Conservation (phyloP, 35 echinoderm and acorn worm genomes). For the Ophiothrix spiculata region DNA sequence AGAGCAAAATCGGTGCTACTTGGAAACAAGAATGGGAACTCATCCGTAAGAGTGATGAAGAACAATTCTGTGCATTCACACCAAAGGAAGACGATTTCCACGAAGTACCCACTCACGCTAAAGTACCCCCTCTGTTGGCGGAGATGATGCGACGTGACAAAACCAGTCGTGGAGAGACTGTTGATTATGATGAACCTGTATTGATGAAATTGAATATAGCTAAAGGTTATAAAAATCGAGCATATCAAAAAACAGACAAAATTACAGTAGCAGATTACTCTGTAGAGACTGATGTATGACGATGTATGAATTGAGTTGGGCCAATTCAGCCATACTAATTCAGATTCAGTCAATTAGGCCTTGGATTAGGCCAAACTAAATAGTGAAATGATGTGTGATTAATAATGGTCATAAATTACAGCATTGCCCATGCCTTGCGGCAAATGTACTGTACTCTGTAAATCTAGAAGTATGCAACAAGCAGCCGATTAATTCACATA, state of each 20-base stretch:
- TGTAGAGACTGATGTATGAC: not conserved
- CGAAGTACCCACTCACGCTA: slow-evolving; percentile 47
- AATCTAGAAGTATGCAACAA: no score
- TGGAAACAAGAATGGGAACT: slow-evolving; percentile 83
- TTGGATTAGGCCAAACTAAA: no score
- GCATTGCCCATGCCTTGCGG: no score
- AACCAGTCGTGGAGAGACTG: slow-evolving; percentile 16
- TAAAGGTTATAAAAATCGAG: slow-evolving; percentile 17
- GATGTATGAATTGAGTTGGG: no score
- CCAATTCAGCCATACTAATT: no score
- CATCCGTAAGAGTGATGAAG: slow-evolving; percentile 85
- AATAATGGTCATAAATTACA: no score
- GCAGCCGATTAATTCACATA: no score
- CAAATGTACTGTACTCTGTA: no score
- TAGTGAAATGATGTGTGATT: no score
- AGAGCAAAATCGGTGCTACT: slow-evolving; percentile 48
- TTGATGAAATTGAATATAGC: slow-evolving; percentile 25
- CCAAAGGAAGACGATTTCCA: slow-evolving; percentile 77
- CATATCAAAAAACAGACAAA: slow-evolving; percentile 27
- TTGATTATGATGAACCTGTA: slow-evolving; percentile 17
- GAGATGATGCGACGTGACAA: slow-evolving; percentile 55
- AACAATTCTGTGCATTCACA: slow-evolving; percentile 59
- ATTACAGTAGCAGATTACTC: not conserved
- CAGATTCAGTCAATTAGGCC: no score
- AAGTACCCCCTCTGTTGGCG: slow-evolving; percentile 75